Evolutionary conservation across 2,113 vertebrate species (phyloP).

Genomic region (Anseranas semipalmata): DNA sequence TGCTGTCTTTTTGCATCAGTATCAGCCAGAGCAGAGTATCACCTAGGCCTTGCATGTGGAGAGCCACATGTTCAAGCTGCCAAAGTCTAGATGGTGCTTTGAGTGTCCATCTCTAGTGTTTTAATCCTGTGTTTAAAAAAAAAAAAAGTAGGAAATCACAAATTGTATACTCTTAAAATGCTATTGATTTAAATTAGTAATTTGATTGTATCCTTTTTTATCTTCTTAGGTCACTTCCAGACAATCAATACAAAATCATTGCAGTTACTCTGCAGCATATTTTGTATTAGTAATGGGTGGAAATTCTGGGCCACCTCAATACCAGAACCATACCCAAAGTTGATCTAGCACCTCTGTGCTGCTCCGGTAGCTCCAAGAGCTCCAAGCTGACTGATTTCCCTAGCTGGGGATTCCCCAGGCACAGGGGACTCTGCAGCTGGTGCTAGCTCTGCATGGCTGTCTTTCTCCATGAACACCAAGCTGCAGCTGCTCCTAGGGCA

Average conservation of each 20-base stretch:
- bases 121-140: background rate
- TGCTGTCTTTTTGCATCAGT: background rate
- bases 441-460: background rate
- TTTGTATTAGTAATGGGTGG: background rate
- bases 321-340: background rate
- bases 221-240: background rate
- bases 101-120: background rate
- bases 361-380: background rate
- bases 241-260: background rate
- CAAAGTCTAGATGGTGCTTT: background rate
- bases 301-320: background rate
- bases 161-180: background rate
- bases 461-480: background rate
- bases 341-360: background rate
- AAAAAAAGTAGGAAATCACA: background rate
- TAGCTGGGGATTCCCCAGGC: constrained; percentile 14
- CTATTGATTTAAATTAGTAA: background rate
- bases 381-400: rapidly evolving
- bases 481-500: background rate
- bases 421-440: background rate
- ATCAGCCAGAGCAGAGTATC: background rate
- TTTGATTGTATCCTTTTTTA: background rate
- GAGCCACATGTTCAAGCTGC: background rate
- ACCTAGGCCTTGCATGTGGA: background rate
- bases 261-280: background rate